Percentiles rank a stretch among this genome's conserved stretches.
Evolutionary conservation across 2,888 invertebrate species (phyloP).

Genomic region (Euclidia mi): DNA sequence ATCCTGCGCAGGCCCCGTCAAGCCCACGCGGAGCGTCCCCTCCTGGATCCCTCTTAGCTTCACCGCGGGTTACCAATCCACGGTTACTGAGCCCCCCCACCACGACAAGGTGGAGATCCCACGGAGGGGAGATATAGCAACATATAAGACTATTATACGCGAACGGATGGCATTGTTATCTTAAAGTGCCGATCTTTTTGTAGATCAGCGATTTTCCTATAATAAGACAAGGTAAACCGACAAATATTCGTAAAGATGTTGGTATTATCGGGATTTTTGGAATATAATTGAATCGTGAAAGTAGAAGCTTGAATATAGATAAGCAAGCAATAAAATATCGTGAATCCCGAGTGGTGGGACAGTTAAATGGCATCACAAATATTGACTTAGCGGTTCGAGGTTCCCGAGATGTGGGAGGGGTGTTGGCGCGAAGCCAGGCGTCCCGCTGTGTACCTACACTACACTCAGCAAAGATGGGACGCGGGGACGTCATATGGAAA

Average conservation of each 20-base stretch:
- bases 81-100: too few relatives aligned
- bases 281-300: conserved; percentile 37
- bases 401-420: conserved; percentile 45
- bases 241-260: not conserved
- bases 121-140: too few relatives aligned
- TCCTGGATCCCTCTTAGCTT: too few relatives aligned
- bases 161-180: too few relatives aligned
- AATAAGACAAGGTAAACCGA: not conserved
- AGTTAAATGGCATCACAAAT: conserved; percentile 84
- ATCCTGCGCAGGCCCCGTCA: too few relatives aligned
- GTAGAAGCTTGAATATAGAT: conserved; percentile 57
- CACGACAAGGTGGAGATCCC: too few relatives aligned
- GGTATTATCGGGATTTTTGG: not conserved
- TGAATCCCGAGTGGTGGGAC: conserved; percentile 67
- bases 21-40: too few relatives aligned
- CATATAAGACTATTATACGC: not conserved
- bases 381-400: conserved; percentile 80
- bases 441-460: conserved; percentile 57
- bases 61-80: too few relatives aligned
- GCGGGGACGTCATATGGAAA: conserved; percentile 45
- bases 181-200: too few relatives aligned
- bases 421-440: conserved; percentile 65
- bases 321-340: conserved; percentile 71
- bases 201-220: too few relatives aligned
- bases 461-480: conserved; percentile 34